A percentile compares a stretch with the other conserved stretches of the same genome.
phyloP scores from a whole-genome alignment of 2,113 vertebrate species.

The Odocoileus hemionus region DNA sequence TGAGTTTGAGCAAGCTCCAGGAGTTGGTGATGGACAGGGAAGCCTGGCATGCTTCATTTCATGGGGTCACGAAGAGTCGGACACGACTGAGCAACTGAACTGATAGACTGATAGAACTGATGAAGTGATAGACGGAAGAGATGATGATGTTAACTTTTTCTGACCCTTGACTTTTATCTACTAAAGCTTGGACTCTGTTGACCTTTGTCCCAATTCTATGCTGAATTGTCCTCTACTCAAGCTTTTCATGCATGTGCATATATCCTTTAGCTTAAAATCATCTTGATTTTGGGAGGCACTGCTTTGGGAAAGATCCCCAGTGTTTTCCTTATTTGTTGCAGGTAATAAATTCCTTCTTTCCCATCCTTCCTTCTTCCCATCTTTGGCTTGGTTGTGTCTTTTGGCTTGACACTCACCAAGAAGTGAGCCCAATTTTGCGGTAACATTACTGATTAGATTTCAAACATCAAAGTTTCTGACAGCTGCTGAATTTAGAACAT shows the following conservation, averaged over 20 bases:
- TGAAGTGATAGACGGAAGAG: not conserved
- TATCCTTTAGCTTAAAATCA: not conserved
- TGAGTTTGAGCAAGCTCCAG: not conserved
- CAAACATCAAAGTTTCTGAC: not conserved
- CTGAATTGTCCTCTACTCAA: not conserved
- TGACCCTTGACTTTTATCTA: not conserved
- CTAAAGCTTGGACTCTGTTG: not conserved
- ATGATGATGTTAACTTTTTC: not conserved
- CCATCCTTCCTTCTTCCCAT: not conserved
- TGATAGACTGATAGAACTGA: not conserved
- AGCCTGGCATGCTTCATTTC: not conserved
- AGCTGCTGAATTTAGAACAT: not conserved
- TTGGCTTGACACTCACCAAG: not conserved
- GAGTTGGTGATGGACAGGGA: not conserved
- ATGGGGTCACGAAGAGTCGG: not conserved
- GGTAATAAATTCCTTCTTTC: not conserved
- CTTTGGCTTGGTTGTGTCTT: not conserved
- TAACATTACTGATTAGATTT: not conserved
- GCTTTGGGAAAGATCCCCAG: not conserved
- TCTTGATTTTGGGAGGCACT: not conserved
- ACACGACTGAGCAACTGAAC: fast-evolving
- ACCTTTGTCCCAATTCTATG: not conserved
- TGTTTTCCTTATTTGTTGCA: not conserved
- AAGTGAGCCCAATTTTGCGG: not conserved
- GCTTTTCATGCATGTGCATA: not conserved